These are phyloP conservation scores for Aspidapion aeneum DNA, from an alignment of 2,888 invertebrate species.

Conservation along the genomic window DNA sequence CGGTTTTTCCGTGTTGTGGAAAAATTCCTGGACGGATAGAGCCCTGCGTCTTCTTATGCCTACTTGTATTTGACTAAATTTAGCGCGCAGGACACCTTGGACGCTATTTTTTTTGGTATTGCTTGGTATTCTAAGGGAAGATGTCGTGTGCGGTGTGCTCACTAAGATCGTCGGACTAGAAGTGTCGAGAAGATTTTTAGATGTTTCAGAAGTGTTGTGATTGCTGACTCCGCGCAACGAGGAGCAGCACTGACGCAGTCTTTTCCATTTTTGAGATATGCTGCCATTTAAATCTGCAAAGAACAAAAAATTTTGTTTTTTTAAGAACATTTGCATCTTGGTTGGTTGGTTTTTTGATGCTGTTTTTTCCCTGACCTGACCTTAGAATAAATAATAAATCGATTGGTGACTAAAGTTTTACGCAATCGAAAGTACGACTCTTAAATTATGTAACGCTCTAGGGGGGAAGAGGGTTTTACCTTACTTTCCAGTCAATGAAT, in stretches of 20 bases:
- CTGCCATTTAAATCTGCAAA: constrained; percentile 68
- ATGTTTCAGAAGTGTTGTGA: constrained; percentile 53
- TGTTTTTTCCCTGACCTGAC: no score
- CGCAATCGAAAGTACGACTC: no score
- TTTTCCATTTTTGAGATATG: constrained; percentile 71
- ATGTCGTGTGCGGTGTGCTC: constrained; percentile 44
- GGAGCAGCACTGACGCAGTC: constrained; percentile 65
- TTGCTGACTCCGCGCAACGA: constrained; percentile 51
- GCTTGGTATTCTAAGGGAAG: constrained; percentile 51
- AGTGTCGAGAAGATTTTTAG: constrained; percentile 53
- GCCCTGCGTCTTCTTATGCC: constrained; percentile 64
- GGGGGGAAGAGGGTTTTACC: no score
- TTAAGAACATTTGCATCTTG: background rate
- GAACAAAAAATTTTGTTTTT: constrained; percentile 34
- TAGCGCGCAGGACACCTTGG: constrained; percentile 61
- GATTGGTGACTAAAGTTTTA: no score
- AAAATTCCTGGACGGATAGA: constrained; percentile 66
- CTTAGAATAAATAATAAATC: no score
- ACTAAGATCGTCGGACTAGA: constrained; percentile 47
- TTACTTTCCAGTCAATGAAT: no score
- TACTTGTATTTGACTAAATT: constrained; percentile 67
- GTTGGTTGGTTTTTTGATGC: no score
- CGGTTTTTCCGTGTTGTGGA: constrained; percentile 48
- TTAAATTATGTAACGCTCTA: no score
- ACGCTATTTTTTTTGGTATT: constrained; percentile 52